phyloP scores from a whole-genome alignment of 2,113 vertebrate genomes.

The Onychostoma macrolepis region DNA sequence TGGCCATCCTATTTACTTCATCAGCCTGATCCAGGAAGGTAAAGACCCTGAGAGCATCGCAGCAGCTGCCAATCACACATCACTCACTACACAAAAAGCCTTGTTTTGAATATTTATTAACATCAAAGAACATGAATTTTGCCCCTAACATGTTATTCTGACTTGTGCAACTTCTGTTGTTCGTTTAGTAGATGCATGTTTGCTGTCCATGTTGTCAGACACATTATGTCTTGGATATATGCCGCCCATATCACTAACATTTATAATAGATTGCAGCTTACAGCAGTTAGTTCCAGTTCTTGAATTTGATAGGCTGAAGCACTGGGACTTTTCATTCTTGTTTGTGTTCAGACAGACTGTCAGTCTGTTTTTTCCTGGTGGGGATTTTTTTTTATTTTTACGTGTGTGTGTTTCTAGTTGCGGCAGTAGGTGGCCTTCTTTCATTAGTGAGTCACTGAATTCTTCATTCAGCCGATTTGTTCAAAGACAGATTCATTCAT shows the following conservation, averaged over 20 bases:
- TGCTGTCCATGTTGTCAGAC: neutral
- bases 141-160: neutral
- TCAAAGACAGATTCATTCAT: neutral
- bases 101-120: no score
- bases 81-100: neutral
- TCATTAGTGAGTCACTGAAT: neutral
- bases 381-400: no score
- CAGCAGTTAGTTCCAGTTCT: neutral
- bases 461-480: neutral
- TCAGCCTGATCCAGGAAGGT: neutral
- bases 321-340: no score
- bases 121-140: neutral
- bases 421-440: neutral
- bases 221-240: neutral
- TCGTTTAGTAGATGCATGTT: neutral
- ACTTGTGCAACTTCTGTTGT: no score
- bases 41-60: neutral
- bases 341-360: no score
- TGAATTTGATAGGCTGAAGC: no score
- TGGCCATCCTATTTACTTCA: constrained; percentile 16
- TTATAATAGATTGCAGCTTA: neutral
- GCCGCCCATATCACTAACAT: neutral
- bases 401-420: no score
- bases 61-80: neutral
- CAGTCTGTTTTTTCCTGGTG: no score